Base-by-base conservation (phyloP, 2,113 vertebrate genomes). In the Varanus komodoensis region DNA sequence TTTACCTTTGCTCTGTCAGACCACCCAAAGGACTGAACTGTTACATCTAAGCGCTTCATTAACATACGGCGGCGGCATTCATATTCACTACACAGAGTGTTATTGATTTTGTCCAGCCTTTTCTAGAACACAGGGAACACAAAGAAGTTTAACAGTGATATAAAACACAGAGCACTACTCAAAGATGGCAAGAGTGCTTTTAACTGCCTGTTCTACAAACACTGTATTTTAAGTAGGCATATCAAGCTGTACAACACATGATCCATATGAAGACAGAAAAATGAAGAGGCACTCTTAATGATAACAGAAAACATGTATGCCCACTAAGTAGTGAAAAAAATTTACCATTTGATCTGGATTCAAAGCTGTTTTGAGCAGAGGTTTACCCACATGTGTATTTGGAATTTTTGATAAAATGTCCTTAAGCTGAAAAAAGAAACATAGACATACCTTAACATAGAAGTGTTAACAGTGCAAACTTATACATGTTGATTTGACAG, bases 11-110 rank as follows among this genome's bases (percentile, higher is more conserved):
- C 99, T 97, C 98, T 97, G 68, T 99, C 99, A 3, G 99, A 99
- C 99, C 99, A 99, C 2, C 99, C 98, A 71, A 99, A 99, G 3
- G 99, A 99, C 96, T 99, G 99, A 52, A 99, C 97, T 0, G 99
- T 99, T 86, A 99, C 99, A 79, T 99, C 99, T 25, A 99, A 97
- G 0, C 99, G 98, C 83, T 99, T 99, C 96, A 99, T 98, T 93
- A 99, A 93, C 99, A 99, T 99, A 87, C 98, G 97, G 19, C 98
- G 96, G 1, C 99, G 98, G 94, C 99, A 99, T 88, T 99, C 98
- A 1, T 99, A 99, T 94, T 99, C 98, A 14, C 96, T 97, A 1
- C 94, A 94, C 93, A 99, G 98, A 68, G 95, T 95, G 4, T 95
- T 85, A 38, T 99, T 99, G 85, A 99, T 98, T 95, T 95, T 97